A percentile compares a stretch with the other conserved stretches of the same genome.
phyloP scores from a whole-genome alignment of 2,113 vertebrate genomes.

The Larimichthys polyactis region DNA sequence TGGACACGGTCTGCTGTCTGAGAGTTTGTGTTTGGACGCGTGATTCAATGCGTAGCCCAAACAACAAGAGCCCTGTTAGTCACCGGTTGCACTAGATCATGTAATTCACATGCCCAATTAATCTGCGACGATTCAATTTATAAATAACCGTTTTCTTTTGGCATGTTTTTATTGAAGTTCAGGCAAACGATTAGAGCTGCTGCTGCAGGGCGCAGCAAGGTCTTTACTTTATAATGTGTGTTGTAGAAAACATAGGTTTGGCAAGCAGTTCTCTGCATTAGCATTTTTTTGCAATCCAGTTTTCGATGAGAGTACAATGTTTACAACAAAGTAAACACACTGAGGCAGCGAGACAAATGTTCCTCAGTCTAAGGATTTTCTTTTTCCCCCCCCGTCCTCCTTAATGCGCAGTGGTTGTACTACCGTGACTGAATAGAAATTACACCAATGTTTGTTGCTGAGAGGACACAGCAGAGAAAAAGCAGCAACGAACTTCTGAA shows the following conservation, averaged over 20 bases:
- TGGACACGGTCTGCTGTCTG: not conserved
- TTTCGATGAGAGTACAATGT: too few relatives aligned
- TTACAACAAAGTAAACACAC: not conserved
- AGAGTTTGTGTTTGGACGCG: not conserved
- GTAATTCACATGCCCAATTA: not conserved
- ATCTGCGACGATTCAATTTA: not conserved
- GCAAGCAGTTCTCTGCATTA: not conserved
- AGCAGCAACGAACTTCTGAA: not conserved
- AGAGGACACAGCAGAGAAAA: not conserved
- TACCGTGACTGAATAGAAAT: not conserved
- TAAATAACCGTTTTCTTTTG: not conserved
- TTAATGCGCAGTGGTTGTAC: not conserved
- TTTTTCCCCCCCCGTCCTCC: not conserved
- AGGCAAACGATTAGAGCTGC: not conserved
- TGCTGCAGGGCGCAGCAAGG: not conserved
- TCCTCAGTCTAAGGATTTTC: not conserved
- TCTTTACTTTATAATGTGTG: not conserved
- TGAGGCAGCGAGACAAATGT: not conserved
- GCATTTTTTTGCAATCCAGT: not conserved
- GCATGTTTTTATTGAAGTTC: not conserved
- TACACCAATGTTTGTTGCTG: not conserved
- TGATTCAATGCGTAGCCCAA: not conserved
- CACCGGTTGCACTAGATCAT: not conserved
- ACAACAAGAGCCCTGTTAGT: not conserved
- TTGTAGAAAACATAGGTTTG: not conserved